Base-by-base conservation (phyloP, 2,797 vertebrate species). In the Crax fasciolata region DNA sequence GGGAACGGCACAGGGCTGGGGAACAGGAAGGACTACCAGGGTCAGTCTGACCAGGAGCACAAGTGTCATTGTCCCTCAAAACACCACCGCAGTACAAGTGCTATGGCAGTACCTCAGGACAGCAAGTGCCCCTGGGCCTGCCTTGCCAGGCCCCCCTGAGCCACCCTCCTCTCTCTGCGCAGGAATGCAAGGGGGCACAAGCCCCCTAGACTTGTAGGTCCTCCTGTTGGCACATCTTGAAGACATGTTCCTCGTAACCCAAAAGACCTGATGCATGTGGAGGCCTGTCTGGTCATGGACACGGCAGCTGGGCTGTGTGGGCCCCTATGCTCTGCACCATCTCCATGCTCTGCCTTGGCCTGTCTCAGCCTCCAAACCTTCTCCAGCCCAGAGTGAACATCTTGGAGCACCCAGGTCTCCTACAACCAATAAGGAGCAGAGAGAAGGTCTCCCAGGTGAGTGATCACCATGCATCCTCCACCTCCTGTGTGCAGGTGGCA, bases 171-270 rank as follows among this genome's bases (percentile, higher is more conserved):
- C 20, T 27, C n/a, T 75, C 43, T 38, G 32, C 2, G 5, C 75
- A 79, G 51, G 0, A 1, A 75, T 62, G 44, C 0, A 35, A 78
- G 32, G 57, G 23, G 54, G 54, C 30, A n/a, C 30, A 21, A n/a
- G 19, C 30, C 54, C 41, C 19, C 1, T 30, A 25, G 8, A 13
- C 43, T 62, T 49, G 46, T 58, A 41, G 35, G 12, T 44, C 17
- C 38, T 90, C 41, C 52, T 62, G 10, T 25, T 4, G 6, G 25
- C 43, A 14, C 1, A 9, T 17, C 13, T 23, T 63, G 35, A 75
- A 63, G 44, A 70, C 15, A 13, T 2, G 0, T 63, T 90, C 39
- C 16, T 72, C 18, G 41, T 61, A 73, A 39, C 12, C 30, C 46
- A 54, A 32, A 14, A 82, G 46, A 49, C 27, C 32, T 59, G 44